Base-by-base conservation (phyloP, 1,140 invertebrate genomes). In the Hyles vespertilio region DNA sequence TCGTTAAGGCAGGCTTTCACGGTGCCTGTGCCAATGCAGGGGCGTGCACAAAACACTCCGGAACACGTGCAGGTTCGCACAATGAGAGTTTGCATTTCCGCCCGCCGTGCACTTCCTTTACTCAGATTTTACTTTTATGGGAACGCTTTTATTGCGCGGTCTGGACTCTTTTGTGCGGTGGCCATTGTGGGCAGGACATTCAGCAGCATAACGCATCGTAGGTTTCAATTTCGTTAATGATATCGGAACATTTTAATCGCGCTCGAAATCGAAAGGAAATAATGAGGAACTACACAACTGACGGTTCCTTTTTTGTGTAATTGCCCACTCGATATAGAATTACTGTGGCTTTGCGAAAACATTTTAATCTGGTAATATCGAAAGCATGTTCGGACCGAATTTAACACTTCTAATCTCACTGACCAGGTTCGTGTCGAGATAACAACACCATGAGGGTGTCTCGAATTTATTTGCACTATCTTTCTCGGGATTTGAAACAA, bases 171-270 rank as follows among this genome's bases (percentile, higher is more conserved):
- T 88, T 88, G 82, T 88, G 63, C 59, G 58, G 56, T 52, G 54
- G 55, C 63, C 64, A 83, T 88, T 88, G 78, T 86, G 70, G 32
- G 58, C 61, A 78, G 72, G 82, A 88, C 83, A 84, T 85, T 85
- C 81, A 84, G 76, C 72, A 71, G 72, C 62, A 79, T 70, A 82
- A 85, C 81, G 72, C 76, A 83, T 84, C 79, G 81, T 77, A 84
- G 85, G 84, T 88, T 88, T 88, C 85, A 81, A 88, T 88, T 88
- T 88, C 85, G 77, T 83, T 88, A 80, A 86, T 81, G 83, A 85
- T 88, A 88, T 86, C 83, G 81, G 66, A 77, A 82, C 65, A 71
- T 77, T 82, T 79, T 79, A 75, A 81, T 79, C 71, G 68, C 51
- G 57, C 65, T 75, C 72, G 82, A 86, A 86, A 88, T 79, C 82